phyloP scores from a whole-genome alignment of 1,140 invertebrate genomes.

The Augochlora pura region DNA sequence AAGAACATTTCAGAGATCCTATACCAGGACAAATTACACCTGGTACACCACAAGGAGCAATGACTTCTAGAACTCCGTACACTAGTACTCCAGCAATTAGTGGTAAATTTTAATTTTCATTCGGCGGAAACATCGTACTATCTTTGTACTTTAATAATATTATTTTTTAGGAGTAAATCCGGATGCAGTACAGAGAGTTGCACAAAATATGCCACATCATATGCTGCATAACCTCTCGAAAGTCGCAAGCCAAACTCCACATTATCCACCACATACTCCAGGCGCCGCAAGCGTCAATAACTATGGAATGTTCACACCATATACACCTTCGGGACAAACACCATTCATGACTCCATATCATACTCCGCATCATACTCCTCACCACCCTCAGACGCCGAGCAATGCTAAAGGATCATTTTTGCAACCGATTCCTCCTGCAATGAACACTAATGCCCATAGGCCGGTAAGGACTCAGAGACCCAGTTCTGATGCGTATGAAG shows the following conservation, averaged over 20 bases:
- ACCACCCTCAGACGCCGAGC: conserved; percentile 80
- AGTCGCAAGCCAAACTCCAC: conserved; percentile 85
- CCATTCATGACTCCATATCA: conserved; percentile 95
- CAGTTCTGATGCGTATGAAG: conserved; percentile 74
- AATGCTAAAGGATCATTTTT: conserved; percentile 80
- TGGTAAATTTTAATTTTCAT: conserved; percentile 43
- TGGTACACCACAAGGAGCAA: conserved; percentile 83
- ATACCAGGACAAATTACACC: conserved; percentile 88
- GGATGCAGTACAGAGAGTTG: conserved; percentile 87
- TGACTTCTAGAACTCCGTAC: conserved; percentile 85
- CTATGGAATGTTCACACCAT: conserved; percentile 82
- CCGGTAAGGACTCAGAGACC: conserved; percentile 77
- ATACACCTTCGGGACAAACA: conserved; percentile 94
- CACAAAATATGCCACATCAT: conserved; percentile 86
- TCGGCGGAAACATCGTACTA: neutral
- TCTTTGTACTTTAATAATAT: neutral
- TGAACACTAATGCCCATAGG: conserved; percentile 79
- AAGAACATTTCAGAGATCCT: conserved; percentile 97
- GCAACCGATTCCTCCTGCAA: conserved; percentile 80
- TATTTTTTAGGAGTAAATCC: conserved; percentile 82
- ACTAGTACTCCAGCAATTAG: conserved; percentile 83
- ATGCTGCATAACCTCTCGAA: conserved; percentile 87
- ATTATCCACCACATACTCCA: conserved; percentile 83
- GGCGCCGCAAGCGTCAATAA: conserved; percentile 77
- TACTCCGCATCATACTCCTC: conserved; percentile 84